Evolutionary conservation across 2,113 vertebrate species (phyloP), one percentile per base, ranked within the genome.

Genomic region (Amia ocellicauda): DNA sequence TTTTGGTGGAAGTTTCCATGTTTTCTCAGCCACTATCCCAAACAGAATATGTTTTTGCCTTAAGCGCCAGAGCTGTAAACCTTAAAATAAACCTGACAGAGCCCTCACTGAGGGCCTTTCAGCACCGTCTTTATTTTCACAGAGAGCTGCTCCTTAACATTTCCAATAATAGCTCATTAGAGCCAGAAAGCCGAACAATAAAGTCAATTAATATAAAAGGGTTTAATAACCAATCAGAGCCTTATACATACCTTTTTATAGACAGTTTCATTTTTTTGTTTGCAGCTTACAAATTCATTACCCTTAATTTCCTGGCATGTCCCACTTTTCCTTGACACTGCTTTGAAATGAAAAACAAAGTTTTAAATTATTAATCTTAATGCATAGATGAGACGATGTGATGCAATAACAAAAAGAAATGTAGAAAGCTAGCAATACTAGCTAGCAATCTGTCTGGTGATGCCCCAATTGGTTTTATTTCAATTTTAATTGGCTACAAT

Each of bases 51-150:
- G 80, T 49, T 55, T 73, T 75, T 71, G 81, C 81, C 76, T 83
- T 73, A 69, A 88, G 81, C 78, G 75, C 69, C 69, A 59, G 66
- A 73, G 75, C 86, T 86, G 82, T 81, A 87, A 79, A 86, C 81
- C 79, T 75, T 79, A 76, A 85, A 89, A 87, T 81, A 87, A 83
- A 76, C 78, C 76, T 88, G 57, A 77, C 53, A 28, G 47, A 50
- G 16, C 16, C 47, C 3, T 50, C 47, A 50, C 9, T 19, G 47
- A 19, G 16, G 47, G 47, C 8, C 20, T 50, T 50, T 50, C 47
- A 50, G 17, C 47, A 50, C 47, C 16, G 20, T 22, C 47, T 50
- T 50, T 50, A 22, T 50, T 17, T 50, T 50, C 47, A 50, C 20
- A 13, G 47, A 50, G 16, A 13, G 16, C 47, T 13, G 47, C 20